Conservation (phyloP, 92 coral and sea anemone species). For the Palythoa grandis region DNA sequence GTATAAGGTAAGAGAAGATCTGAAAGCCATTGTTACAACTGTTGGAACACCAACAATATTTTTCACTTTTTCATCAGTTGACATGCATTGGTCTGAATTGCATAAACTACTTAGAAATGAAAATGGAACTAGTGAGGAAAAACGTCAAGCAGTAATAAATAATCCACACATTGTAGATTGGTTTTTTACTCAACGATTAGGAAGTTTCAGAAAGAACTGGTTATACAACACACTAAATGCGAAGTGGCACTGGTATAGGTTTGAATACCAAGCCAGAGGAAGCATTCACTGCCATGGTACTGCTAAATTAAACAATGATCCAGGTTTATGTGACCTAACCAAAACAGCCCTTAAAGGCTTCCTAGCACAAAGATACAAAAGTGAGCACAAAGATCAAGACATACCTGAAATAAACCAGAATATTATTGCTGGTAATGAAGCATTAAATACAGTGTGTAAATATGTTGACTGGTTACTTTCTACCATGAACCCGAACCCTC, state of each 20-base stretch:
- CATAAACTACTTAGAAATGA: slow-evolving; percentile 43
- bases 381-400: background rate
- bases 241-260: background rate
- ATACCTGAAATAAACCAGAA: slow-evolving; percentile 18
- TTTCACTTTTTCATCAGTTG: slow-evolving; percentile 59
- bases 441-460: slow-evolving; percentile 29
- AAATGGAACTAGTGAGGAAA: slow-evolving; percentile 41
- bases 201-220: slow-evolving; percentile 10
- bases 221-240: slow-evolving; percentile 48
- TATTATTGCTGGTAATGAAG: slow-evolving; percentile 39
- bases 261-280: slow-evolving; percentile 4
- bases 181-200: slow-evolving; percentile 56
- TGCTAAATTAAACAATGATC: slow-evolving; percentile 54
- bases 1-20: slow-evolving; percentile 56
- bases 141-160: slow-evolving; percentile 54
- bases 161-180: slow-evolving; percentile 61
- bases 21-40: slow-evolving; percentile 54
- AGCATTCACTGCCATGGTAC: slow-evolving; percentile 14
- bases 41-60: slow-evolving; percentile 61
- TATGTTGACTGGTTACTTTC: slow-evolving; percentile 50
- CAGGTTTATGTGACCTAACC: slow-evolving; percentile 57
- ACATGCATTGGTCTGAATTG: slow-evolving; percentile 10
- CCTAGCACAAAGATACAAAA: slow-evolving; percentile 44
- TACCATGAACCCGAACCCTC: slow-evolving; percentile 53
- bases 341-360: slow-evolving; percentile 60